These are phyloP conservation scores for Vanacampus margaritifer DNA, from an alignment of 2,113 vertebrate species.

Conservation along the genomic window DNA sequence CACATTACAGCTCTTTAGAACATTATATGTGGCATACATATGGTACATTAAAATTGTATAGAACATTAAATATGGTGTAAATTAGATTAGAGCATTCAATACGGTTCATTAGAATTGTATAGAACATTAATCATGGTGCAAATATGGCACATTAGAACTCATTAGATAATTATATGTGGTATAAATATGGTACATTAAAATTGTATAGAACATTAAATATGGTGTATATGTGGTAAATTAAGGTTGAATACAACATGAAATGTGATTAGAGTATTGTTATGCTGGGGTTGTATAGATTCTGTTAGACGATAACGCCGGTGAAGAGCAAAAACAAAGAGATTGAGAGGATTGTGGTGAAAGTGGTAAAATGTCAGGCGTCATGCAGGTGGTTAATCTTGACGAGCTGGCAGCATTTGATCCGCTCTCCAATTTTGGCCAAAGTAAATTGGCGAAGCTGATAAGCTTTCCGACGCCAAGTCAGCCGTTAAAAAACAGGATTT, in stretches of 20 bases:
- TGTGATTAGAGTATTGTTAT: too few relatives aligned
- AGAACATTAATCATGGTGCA: too few relatives aligned
- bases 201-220: not conserved
- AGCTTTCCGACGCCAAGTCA: constrained; percentile 52
- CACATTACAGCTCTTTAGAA: too few relatives aligned
- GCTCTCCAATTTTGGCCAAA: constrained; percentile 39
- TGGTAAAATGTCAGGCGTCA: constrained; percentile 44
- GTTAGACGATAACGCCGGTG: not conserved
- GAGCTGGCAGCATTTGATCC: constrained; percentile 44
- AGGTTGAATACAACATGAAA: too few relatives aligned
- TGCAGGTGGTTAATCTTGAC: constrained; percentile 59
- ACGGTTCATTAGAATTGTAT: too few relatives aligned
- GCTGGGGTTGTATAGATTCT: not conserved
- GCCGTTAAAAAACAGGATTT: constrained; percentile 60
- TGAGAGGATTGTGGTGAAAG: constrained; percentile 21
- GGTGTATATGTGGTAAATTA: not conserved
- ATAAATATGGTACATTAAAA: too few relatives aligned
- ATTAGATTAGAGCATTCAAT: too few relatives aligned
- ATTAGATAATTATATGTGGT: too few relatives aligned
- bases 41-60: too few relatives aligned
- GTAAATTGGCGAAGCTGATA: constrained; percentile 52
- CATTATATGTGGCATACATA: too few relatives aligned
- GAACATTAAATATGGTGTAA: too few relatives aligned
- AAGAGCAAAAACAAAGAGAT: constrained; percentile 38
- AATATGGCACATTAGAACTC: too few relatives aligned